Base-by-base conservation (phyloP, 2,888 invertebrate species). In the Hyalella azteca region DNA sequence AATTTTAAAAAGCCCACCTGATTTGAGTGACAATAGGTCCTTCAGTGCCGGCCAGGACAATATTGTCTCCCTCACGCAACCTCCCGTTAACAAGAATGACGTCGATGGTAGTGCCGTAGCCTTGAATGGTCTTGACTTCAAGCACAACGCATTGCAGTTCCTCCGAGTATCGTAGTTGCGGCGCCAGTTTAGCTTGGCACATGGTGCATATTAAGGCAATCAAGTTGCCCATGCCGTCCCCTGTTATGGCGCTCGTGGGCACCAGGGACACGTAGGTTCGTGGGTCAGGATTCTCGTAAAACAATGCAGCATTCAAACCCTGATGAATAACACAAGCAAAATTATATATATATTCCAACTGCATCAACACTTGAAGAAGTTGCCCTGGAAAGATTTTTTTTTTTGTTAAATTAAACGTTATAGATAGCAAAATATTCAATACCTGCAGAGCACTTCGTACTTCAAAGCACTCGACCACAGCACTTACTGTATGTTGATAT, bases 161-260 rank as follows among this genome's bases (percentile, higher is more conserved):
- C 82, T 97, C 94, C 1, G 94, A 94, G 90, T 94, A 98, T 89
- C 96, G 93, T 5, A 99, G 90, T 81, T 96, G 90, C 88, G 96
- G 95, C 81, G 95, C 93, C 86, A 98, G 89, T 87, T 94, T 93
- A 29, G 92, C 94, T 88, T 99, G 98, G 85, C 96, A 96, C 76
- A 94, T 93, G 86, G 96, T 94, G 76, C 97, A 94, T 85, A 99
- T 95, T 86, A 98, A 91, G 29, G 95, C 94, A 86, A 99, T 91
- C 78, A 99, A 89, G 89, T 99, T 99, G 78, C 98, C 98, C 96
- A 99, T 96, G 59, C 97, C 98, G 88, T 99, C 99, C 29, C 99
- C 99, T 0, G 96, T 94, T 85, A 96, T 95, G 0, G 99, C 99
- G 81, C 98, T 98, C 0, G 99, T 99, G 0, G 99, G 99, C 15